These are phyloP conservation scores for Urocyon cinereoargenteus DNA, from an alignment of 2,797 vertebrate genomes.

Conservation along the genomic window DNA sequence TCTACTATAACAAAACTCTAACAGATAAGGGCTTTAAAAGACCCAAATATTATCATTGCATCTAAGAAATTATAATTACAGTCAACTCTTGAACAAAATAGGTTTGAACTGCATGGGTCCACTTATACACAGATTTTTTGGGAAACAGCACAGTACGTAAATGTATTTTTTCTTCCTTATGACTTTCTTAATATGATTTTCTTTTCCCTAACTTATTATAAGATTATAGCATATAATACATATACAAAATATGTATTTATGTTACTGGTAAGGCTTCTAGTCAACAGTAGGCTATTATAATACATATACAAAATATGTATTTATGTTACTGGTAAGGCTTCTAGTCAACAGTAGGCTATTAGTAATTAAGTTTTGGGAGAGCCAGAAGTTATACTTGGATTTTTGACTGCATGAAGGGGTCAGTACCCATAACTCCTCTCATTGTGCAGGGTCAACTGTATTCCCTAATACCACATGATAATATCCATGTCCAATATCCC, in stretches of 20 bases:
- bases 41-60: not conserved
- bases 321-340: not conserved
- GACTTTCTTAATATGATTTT: not conserved
- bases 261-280: no score
- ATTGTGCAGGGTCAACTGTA: not conserved
- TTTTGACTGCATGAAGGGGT: not conserved
- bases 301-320: not conserved
- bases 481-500: not conserved
- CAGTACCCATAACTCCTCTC: not conserved
- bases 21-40: not conserved
- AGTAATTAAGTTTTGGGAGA: not conserved
- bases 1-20: not conserved
- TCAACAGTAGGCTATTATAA: not conserved
- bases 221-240: not conserved
- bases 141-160: not conserved
- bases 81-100: not conserved
- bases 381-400: not conserved
- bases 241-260: not conserved
- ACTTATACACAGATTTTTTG: not conserved
- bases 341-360: not conserved
- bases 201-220: not conserved
- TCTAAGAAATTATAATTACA: not conserved
- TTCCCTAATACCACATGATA: not conserved
- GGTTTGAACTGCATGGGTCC: not conserved
- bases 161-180: not conserved